Evolutionary conservation across 2,797 vertebrate species (phyloP).

Genomic region (Melopsittacus undulatus): DNA sequence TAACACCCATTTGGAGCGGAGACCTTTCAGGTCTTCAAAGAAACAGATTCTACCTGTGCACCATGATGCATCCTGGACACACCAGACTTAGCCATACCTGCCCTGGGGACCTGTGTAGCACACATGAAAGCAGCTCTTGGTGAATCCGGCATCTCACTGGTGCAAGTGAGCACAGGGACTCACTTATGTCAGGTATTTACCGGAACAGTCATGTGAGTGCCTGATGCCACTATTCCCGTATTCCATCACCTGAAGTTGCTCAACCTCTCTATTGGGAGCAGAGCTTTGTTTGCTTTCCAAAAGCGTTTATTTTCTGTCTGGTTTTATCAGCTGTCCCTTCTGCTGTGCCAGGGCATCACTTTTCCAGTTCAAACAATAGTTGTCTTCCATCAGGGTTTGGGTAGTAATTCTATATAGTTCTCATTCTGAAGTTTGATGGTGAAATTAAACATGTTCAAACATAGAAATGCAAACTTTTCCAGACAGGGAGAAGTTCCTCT

Average conservation of each 20-base stretch:
- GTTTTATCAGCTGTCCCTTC: background rate
- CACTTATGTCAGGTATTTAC: background rate
- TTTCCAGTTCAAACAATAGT: background rate
- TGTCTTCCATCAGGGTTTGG: background rate
- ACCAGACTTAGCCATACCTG: fast-evolving
- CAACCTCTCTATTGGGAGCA: background rate
- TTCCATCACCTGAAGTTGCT: background rate
- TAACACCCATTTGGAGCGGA: fast-evolving
- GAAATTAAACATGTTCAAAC: background rate
- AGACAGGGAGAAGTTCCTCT: background rate
- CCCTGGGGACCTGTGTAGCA: background rate
- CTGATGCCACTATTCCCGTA: background rate
- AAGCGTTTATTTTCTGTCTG: background rate
- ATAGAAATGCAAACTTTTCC: background rate
- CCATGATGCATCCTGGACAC: fast-evolving
- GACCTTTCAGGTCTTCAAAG: background rate
- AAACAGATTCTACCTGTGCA: background rate
- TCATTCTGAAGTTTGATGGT: background rate
- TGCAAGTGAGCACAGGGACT: too few relatives aligned
- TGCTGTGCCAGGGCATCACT: background rate
- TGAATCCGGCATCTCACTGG: fast-evolving
- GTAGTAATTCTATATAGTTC: background rate
- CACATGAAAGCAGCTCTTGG: background rate
- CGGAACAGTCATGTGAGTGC: background rate
- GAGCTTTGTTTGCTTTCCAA: background rate